Conservation (phyloP, 2,888 invertebrate species). For the Pseudeuparius sepicola region DNA sequence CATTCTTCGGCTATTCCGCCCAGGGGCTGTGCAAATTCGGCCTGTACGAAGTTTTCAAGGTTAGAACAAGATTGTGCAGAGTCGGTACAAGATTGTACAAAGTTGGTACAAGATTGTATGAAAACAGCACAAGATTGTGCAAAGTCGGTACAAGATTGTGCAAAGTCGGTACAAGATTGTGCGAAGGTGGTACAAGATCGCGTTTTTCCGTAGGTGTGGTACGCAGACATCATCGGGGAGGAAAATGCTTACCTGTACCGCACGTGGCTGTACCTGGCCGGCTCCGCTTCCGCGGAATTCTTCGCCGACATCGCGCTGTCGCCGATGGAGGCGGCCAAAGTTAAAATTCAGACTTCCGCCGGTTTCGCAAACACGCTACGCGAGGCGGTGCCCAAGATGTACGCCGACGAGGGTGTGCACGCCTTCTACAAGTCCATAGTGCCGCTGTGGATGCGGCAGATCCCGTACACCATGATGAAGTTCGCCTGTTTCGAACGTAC, state of each 20-base stretch:
- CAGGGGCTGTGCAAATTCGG: conserved; percentile 97
- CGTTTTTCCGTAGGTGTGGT: conserved; percentile 58
- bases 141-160: too few species aligned
- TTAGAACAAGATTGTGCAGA: conserved; percentile 19
- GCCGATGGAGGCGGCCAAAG: conserved; percentile 96
- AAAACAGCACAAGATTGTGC: too few species aligned
- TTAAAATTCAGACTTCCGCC: conserved; percentile 86
- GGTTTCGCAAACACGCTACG: conserved; percentile 85
- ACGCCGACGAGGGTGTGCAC: conserved; percentile 61
- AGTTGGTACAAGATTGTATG: too few species aligned
- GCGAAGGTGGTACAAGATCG: too few species aligned
- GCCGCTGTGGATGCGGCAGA: conserved; percentile 96
- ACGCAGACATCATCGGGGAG: conserved; percentile 77
- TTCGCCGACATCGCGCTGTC: conserved; percentile 96
- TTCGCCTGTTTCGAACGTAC: conserved; percentile 98
- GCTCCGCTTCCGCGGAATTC: conserved; percentile 96
- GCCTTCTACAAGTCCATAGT: conserved; percentile 89
- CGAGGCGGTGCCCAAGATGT: conserved; percentile 85
- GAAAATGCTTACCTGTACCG: conserved; percentile 87
- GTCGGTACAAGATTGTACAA: too few species aligned
- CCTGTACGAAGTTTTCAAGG: conserved; percentile 74
- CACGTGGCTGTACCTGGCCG: conserved; percentile 78
- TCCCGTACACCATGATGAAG: conserved; percentile 99
- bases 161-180: too few species aligned
- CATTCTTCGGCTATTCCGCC: conserved; percentile 91